A percentile compares a stretch with the other conserved stretches of the same genome.
Conservation (phyloP, 2,888 invertebrate genomes). For the Netelia inedita region DNA sequence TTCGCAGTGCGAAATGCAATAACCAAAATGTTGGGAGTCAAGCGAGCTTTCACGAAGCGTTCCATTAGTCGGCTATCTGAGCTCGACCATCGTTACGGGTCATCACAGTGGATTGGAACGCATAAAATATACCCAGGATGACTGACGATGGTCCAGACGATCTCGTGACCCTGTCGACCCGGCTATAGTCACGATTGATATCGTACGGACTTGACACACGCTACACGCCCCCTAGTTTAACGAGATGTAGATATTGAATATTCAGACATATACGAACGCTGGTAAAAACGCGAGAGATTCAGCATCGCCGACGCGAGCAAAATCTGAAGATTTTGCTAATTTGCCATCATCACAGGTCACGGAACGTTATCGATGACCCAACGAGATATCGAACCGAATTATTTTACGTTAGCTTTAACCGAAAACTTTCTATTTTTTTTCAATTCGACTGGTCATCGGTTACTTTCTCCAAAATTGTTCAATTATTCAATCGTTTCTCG, state of each 20-base stretch:
- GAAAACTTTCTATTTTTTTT: background rate
- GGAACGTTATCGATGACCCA: background rate
- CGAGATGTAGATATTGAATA: background rate
- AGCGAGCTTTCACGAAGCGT: background rate
- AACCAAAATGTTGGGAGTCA: background rate
- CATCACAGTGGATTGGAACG: conserved; percentile 9
- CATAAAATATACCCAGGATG: conserved; percentile 4
- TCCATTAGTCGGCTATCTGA: conserved; percentile 7
- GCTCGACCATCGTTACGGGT: conserved; percentile 4
- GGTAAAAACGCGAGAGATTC: background rate
- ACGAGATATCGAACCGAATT: background rate
- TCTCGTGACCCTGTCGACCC: conserved; percentile 6
- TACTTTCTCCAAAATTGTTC: no score
- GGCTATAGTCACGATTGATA: background rate
- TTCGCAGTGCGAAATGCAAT: background rate
- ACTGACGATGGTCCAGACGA: conserved; percentile 24
- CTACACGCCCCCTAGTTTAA: background rate
- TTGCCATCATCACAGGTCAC: background rate
- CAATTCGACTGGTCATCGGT: no score
- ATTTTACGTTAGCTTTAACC: background rate
- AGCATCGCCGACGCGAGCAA: background rate
- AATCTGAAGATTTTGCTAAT: background rate
- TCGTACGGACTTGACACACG: background rate
- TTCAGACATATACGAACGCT: background rate
- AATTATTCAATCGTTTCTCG: no score